Evolutionary conservation across 1,140 invertebrate species (phyloP), one percentile per base, ranked within the genome.

Genomic region (Doryteuthis pealeii): DNA sequence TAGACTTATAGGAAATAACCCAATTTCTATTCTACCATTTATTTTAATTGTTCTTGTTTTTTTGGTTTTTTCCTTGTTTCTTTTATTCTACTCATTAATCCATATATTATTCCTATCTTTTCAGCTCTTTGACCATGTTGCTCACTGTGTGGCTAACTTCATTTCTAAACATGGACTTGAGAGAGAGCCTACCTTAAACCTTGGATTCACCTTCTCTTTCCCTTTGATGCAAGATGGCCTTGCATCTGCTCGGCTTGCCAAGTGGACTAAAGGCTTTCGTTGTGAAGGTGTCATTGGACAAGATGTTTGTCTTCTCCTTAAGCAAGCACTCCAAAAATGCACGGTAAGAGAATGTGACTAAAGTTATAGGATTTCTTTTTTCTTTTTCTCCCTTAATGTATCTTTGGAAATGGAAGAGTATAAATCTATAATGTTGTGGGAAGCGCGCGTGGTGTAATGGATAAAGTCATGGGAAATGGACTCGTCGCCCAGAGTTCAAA

Each of bases 131-230:
- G 97, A 99, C 88, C 97, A 99, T 87, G 99, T 99, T 81, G 98
- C 98, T 32, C 93, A 96, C 81, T 99, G 97, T 89, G 90, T 99
- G 79, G 92, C 94, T 0, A 92, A 93, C 76, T 99, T 99, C 87
- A 94, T 98, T 86, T 93, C 93, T 83, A 84, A 87, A 40, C 83
- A 90, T 79, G 92, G 96, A 77, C 91, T 95, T 90, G 94, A 89
- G 68, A 86, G 92, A 31, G 91, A 94, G 79, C 77, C 79, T 32
- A 78, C 82, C 31, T 89, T 92, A 69, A 96, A 97, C 0, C 90
- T 99, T 31, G 98, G 98, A 3, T 99, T 99, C 86, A 99, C 98
- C 0, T 99, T 99, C 88, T 99, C 96, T 81, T 99, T 99, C 87
- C 98, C 98, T 0, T 92, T 97, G 74, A 90, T 90, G 66, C 98